Base-by-base conservation (phyloP, 2,888 invertebrate genomes). In the Eremobia ochroleuca region DNA sequence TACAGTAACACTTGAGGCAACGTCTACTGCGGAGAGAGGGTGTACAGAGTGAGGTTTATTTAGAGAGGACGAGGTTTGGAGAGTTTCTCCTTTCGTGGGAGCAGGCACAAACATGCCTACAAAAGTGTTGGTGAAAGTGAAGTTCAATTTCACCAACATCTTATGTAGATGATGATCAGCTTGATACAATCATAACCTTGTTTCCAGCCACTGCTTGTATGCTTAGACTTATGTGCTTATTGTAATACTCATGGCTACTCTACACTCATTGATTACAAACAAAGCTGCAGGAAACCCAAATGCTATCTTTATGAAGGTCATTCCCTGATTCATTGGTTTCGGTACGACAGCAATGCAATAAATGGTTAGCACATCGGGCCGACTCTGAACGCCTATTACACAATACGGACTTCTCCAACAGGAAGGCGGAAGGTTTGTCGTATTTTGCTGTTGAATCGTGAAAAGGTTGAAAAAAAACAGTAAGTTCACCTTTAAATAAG, bases 1-100 rank as follows among this genome's bases (percentile, higher is more conserved):
- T 37, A 76, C 67, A 74, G 55, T 49, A 34, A 58, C 68, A 81
- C 81, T 80, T 76, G 64, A 59, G 25, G 28, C 65, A 5, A 18
- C 55, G 37, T 28, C 40, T 49, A 11, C 15, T 25, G n/a, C 15
- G n/a, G 40, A 37, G 58, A 43, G 58, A 5, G 64, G 25, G 28
- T 28, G 4, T 5, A 52, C 49, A 49, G 15, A 61, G 34, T 5
- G 28, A 31, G 15, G 40, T 25, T 43, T 79, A 25, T 59, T 81
- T 58, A n/a, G 11, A 59, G 40, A 81, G 75, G 81, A 67, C n/a
- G 28, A 13, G 13, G 46, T n/a, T 31, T 37, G 8, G 18, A 8
- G 5, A 25, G 11, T 8, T 28, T 58, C 40, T 49, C 8, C 31
- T 55, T 31, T 55, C 8, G 37, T 15, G n/a, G 28, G 15, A 46